A percentile compares a stretch with the other conserved stretches of the same genome.
Evolutionary conservation across 2,888 invertebrate genomes (phyloP).

Genomic region (Lithophane socia): DNA sequence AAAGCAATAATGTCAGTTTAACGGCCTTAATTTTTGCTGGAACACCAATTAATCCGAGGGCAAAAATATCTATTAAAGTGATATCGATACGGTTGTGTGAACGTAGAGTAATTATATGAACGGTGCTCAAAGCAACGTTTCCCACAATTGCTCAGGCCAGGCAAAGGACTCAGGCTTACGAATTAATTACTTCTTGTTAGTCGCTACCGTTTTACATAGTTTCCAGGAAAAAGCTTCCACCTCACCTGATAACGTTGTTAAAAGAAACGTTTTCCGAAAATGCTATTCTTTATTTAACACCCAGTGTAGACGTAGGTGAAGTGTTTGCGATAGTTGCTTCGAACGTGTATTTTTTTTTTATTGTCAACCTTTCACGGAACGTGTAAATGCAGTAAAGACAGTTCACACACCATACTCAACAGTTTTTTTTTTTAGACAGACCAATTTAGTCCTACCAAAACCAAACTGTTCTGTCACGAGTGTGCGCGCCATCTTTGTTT

Average conservation of each 20-base stretch:
- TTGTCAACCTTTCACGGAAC: no score
- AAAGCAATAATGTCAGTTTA: not conserved
- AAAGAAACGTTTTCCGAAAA: not conserved
- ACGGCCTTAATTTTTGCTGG: not conserved
- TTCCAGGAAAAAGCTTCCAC: not conserved
- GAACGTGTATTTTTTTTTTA: not conserved
- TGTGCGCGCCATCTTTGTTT: no score
- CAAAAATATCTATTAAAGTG: not conserved
- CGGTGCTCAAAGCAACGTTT: conserved; percentile 15
- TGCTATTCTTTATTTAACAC: not conserved
- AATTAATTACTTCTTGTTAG: conserved; percentile 12
- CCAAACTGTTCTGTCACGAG: no score
- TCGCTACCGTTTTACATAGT: not conserved
- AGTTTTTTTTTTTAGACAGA: no score
- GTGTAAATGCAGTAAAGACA: no score
- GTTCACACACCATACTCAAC: no score
- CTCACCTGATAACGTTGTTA: not conserved
- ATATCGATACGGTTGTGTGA: conserved; percentile 24
- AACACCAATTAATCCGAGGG: not conserved
- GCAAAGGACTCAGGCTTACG: not conserved
- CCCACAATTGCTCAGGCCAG: not conserved
- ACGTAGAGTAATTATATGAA: conserved; percentile 8
- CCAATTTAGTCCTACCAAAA: no score
- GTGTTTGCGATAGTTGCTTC: not conserved
- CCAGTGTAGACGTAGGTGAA: not conserved